These are phyloP conservation scores for Theocolax elegans DNA, from an alignment of 1,140 invertebrate genomes.

Conservation along the genomic window DNA sequence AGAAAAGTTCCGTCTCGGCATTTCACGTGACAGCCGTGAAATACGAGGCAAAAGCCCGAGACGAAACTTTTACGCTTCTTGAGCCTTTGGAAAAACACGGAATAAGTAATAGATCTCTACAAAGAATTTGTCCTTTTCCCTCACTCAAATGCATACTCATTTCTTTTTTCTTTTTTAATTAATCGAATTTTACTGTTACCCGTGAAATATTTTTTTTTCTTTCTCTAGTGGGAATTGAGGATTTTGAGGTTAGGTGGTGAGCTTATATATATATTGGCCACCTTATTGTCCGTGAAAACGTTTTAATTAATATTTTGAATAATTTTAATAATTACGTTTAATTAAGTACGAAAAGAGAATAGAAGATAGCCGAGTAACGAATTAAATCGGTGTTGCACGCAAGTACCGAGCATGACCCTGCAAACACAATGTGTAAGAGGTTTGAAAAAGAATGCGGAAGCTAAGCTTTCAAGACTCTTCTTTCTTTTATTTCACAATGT, in stretches of 20 bases:
- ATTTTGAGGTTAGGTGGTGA: too few relatives aligned
- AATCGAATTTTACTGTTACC: too few relatives aligned
- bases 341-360: not conserved
- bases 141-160: too few relatives aligned
- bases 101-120: constrained; percentile 1
- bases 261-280: too few relatives aligned
- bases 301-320: too few relatives aligned
- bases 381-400: not conserved
- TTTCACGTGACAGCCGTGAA: constrained; percentile 25
- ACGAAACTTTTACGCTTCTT: constrained; percentile 22
- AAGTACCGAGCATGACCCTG: constrained; percentile 7
- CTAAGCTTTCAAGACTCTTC: not conserved
- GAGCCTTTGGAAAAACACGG: constrained; percentile 4
- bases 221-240: too few relatives aligned
- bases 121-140: too few relatives aligned
- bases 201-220: too few relatives aligned
- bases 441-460: constrained; percentile 31
- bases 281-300: too few relatives aligned
- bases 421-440: not conserved
- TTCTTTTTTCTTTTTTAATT: not conserved
- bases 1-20: too few relatives aligned
- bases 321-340: too few relatives aligned
- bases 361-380: constrained; percentile 1
- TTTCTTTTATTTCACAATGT: not conserved
- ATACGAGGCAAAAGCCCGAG: constrained; percentile 11